Base-by-base conservation (phyloP, 2,113 vertebrate genomes). In the Corythornis madagascariensis region DNA sequence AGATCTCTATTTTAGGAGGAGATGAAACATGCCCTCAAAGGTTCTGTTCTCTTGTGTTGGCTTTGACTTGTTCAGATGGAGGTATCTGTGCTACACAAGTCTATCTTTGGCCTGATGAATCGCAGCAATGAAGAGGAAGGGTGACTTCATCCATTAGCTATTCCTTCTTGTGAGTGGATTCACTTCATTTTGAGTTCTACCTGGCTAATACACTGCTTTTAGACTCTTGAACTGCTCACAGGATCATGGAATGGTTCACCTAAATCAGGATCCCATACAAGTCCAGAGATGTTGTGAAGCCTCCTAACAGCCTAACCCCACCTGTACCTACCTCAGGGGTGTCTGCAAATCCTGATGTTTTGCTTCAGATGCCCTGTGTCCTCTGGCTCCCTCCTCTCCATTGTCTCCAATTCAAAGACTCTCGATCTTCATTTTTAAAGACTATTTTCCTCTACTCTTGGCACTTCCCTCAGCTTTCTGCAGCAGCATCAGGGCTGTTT, bases 1-100 rank as follows among this genome's bases (percentile, higher is more conserved):
- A 91, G 59, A 70, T 82, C 47, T 92, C 95, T 96, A 83, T 95
- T 96, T 95, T 38, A 59, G 89, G 93, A 90, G 67, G 70, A 94
- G 74, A 87, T 91, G 84, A 92, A 89, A 81, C 78, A 53, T 87
- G 78, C 20, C 78, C 66, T 87, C 82, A 16, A 61, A 69, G 77
- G 45, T 89, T 83, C 82, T 91, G n/a, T 73, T 93, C 78, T 53
- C 75, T 80, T 53, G 6, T 25, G 35, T n/a, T 89, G 84, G 10
- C 81, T 94, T 85, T 90, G 83, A 69, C 55, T 86, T 16, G 50
- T 67, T 89, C 16, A 16, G 1, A 53, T 45, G 71, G 70, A 91
- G 82, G 20, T 75, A 61, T 13, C 74, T 84, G 81, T 78, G 66
- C 53, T 11, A 6, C 10, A 6, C 3, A 72, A 69, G 67, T 63